phyloP scores from a whole-genome alignment of 2,113 vertebrate genomes.

The Aegithalos caudatus region DNA sequence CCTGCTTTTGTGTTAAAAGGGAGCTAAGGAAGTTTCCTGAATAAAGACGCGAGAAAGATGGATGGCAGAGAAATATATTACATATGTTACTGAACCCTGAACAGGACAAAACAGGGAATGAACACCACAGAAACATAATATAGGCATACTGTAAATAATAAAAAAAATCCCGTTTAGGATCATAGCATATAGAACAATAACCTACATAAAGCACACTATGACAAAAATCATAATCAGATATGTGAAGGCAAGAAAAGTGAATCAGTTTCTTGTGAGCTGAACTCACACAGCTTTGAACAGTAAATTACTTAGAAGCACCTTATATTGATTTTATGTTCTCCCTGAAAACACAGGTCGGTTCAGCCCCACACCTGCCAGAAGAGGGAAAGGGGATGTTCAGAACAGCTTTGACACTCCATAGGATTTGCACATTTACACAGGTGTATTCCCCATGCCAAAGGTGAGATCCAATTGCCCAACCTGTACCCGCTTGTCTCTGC shows the following conservation, averaged over 20 bases:
- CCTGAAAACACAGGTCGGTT: neutral
- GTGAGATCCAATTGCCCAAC: rapidly evolving
- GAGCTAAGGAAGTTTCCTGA: neutral
- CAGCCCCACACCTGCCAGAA: neutral
- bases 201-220: neutral
- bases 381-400: neutral
- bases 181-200: neutral
- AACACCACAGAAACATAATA: neutral
- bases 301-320: neutral
- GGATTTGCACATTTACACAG: neutral
- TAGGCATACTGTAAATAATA: neutral
- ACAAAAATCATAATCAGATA: neutral
- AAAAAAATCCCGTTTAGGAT: neutral
- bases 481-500: neutral
- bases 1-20: neutral
- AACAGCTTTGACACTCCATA: neutral
- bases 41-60: neutral
- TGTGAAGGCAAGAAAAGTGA: neutral
- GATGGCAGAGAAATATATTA: neutral
- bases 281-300: neutral
- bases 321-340: neutral
- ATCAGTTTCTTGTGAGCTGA: neutral
- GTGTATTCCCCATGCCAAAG: rapidly evolving
- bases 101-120: neutral
- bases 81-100: neutral